Base-by-base conservation (phyloP, 2,888 invertebrate genomes). In the Rotaria socialis region DNA sequence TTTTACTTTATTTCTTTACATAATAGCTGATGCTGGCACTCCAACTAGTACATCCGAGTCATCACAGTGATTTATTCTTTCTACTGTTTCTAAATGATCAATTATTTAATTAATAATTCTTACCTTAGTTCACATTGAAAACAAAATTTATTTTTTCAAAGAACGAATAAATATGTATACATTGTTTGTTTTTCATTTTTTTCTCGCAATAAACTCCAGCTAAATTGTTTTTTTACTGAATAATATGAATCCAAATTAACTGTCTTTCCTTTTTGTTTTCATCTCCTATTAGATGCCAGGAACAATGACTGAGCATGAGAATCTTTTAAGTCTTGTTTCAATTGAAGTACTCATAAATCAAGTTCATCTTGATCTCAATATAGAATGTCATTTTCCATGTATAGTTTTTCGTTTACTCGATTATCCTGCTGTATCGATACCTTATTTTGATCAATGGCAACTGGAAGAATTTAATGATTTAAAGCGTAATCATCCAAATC, bases 381-480 rank as follows among this genome's bases (percentile, higher is more conserved):
- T 47, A 3, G 80, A 80, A 80, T 86, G 86, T 52, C 67, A 85
- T 41, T 60, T 86, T 11, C 86, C 86, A 52, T 58, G 80, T 19
- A 50, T 86, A 22, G 86, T 75, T 43, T 86, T 85, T 50, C 85
- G 86, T 58, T 75, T 86, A 24, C 75, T 86, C 8, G 86, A 86
- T 60, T 86, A 86, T 75, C 86, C 86, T 56, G 74, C 86, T 22
- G 80, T 86, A 14, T 85, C 85, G 24, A 86, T 86, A 50, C 75
- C 74, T 8, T 47, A 85, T 22, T 58, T 86, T 14, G 86, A 86
- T 52, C 85, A 86, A 41, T 85, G 74, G 24, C 85, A 86, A 50
- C n/a, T 75, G 0, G 85, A 85, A 6, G 85, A 86, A 43, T 80
- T 80, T 47, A 22, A 80, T 80, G n/a, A n/a, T 43, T 43, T 85